Conservation (phyloP, 53 echinoderm and acorn worm genomes). For the Luidia sarsii region DNA sequence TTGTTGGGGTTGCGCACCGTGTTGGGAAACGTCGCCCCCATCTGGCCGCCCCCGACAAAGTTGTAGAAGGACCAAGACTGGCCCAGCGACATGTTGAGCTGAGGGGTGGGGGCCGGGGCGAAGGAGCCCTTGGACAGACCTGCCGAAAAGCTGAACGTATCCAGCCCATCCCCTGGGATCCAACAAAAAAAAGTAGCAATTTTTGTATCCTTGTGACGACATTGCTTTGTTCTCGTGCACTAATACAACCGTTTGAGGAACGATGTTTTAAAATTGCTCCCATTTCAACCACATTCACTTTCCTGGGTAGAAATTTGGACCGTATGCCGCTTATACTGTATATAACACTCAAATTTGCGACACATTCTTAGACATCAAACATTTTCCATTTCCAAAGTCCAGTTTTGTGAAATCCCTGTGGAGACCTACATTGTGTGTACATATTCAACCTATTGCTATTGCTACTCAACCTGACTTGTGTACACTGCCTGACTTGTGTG, state of each 20-base stretch:
- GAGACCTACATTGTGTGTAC: too few relatives aligned
- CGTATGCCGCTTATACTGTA: too few relatives aligned
- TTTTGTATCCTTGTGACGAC: too few relatives aligned
- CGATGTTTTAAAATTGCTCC: too few relatives aligned
- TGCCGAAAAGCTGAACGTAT: slow-evolving; percentile 91
- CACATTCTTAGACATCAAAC: not conserved
- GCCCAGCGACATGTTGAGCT: slow-evolving; percentile 76
- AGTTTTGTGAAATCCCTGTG: too few relatives aligned
- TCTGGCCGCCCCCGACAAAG: slow-evolving; percentile 92
- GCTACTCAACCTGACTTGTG: too few relatives aligned
- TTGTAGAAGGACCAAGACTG: slow-evolving; percentile 99
- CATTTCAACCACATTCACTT: too few relatives aligned
- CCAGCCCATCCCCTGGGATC: slow-evolving; percentile 84
- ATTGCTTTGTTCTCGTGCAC: too few relatives aligned
- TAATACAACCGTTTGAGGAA: too few relatives aligned
- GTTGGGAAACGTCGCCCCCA: slow-evolving; percentile 81
- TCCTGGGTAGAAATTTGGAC: too few relatives aligned
- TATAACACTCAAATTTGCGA: not conserved
- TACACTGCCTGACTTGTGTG: too few relatives aligned
- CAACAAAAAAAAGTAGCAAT: not conserved
- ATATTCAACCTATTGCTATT: too few relatives aligned
- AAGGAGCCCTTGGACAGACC: slow-evolving; percentile 77
- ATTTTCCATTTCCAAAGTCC: not conserved
- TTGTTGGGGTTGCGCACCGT: slow-evolving; percentile 98
- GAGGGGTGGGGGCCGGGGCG: slow-evolving; percentile 65